Percentiles rank a stretch among this genome's conserved stretches.
Conservation (phyloP, 2,113 vertebrate genomes). For the Bos taurus region DNA sequence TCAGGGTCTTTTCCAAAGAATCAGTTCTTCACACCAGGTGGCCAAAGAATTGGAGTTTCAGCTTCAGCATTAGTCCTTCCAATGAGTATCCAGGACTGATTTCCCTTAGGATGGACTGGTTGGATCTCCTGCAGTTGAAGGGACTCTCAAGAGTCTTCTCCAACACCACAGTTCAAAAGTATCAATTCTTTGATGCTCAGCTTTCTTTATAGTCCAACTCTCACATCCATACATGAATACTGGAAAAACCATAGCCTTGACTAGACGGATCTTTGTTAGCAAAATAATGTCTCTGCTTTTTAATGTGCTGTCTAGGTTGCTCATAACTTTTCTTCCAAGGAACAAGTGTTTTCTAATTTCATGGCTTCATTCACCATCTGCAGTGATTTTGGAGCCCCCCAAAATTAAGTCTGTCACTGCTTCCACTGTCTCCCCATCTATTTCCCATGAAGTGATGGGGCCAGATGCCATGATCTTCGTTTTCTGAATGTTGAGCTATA, state of each 20-base stretch:
- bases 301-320: neutral
- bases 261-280: neutral
- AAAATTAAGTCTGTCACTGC: neutral
- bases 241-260: neutral
- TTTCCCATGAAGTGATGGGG: neutral
- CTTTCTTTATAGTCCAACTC: neutral
- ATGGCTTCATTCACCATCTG: neutral
- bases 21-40: neutral
- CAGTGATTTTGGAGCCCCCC: neutral
- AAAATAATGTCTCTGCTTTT: neutral
- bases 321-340: neutral
- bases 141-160: neutral
- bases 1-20: neutral
- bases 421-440: neutral
- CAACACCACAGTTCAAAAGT: neutral
- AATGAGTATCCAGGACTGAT: neutral
- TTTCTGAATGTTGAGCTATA: neutral
- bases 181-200: neutral
- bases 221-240: neutral
- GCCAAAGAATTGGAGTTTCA: neutral
- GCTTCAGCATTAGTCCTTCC: neutral
- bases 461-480: neutral
- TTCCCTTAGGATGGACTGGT: neutral
- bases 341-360: neutral
- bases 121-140: neutral